A percentile compares a stretch with the other conserved stretches of the same genome.
phyloP scores from a whole-genome alignment of 2,888 invertebrate genomes.

The Notodonta dromedarius region DNA sequence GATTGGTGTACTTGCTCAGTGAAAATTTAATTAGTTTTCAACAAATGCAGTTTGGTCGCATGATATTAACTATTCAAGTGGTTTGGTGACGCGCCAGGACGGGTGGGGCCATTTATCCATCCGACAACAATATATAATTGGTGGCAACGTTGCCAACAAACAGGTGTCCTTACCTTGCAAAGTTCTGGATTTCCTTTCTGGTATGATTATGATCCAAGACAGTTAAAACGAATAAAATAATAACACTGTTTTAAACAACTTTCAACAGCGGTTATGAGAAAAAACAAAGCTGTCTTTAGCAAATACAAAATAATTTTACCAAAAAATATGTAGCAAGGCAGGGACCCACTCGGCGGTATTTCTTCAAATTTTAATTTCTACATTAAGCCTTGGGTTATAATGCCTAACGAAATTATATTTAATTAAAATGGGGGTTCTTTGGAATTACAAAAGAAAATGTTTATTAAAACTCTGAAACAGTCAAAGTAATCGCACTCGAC shows the following conservation, averaged over 20 bases:
- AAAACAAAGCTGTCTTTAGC: neutral
- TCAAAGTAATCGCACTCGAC: slow-evolving; percentile 10
- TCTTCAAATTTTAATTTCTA: slow-evolving; percentile 33
- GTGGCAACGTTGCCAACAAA: no score
- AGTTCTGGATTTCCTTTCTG: neutral
- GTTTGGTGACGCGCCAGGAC: no score
- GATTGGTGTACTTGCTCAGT: no score
- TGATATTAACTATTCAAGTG: no score
- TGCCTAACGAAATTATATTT: slow-evolving; percentile 25
- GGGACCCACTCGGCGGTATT: slow-evolving; percentile 15
- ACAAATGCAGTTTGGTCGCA: no score
- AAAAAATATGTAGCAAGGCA: slow-evolving; percentile 2
- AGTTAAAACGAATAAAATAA: no score
- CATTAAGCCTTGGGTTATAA: slow-evolving; percentile 31
- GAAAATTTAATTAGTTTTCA: no score
- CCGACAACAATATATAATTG: no score
- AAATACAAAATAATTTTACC: slow-evolving; percentile 1
- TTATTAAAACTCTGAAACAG: slow-evolving; percentile 30
- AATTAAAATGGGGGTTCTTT: slow-evolving; percentile 31
- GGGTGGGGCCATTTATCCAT: neutral
- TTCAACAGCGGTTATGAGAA: neutral
- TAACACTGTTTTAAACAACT: no score
- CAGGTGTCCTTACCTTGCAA: neutral
- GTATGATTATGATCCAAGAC: neutral
- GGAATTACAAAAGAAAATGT: slow-evolving; percentile 21